These are phyloP conservation scores for Drosophila bifasciata DNA, from an alignment of 1,140 invertebrate species.

Conservation along the genomic window DNA sequence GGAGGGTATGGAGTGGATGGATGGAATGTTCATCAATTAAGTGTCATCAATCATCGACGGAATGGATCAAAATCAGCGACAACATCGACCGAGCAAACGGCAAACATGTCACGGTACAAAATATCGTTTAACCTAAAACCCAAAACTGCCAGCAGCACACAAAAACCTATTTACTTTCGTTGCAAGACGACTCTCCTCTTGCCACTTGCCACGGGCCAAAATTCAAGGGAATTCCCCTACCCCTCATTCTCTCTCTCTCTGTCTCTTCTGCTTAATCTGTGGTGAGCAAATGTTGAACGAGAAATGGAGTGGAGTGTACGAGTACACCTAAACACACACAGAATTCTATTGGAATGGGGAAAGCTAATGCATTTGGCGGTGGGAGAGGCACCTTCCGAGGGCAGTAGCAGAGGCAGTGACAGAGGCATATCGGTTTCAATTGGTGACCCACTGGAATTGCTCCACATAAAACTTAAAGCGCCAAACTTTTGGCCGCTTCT, in stretches of 20 bases:
- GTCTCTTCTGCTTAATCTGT: not conserved
- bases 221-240: slow-evolving; percentile 8
- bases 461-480: slow-evolving; percentile 64
- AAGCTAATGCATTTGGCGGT: slow-evolving; percentile 37
- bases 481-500: slow-evolving; percentile 29
- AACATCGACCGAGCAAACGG: slow-evolving; percentile 33
- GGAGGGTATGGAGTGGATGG: slow-evolving; percentile 8
- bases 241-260: not conserved
- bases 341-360: too few relatives aligned
- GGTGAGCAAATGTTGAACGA: too few relatives aligned
- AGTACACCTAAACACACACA: slow-evolving; percentile 63
- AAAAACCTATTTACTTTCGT: slow-evolving; percentile 57
- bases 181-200: not conserved
- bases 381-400: too few relatives aligned
- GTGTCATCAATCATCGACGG: slow-evolving; percentile 75
- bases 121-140: slow-evolving; percentile 76
- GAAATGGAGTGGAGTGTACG: not conserved
- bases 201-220: not conserved
- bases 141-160: slow-evolving; percentile 60
- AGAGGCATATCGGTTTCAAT: slow-evolving; percentile 59
- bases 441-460: slow-evolving; percentile 51
- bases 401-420: too few relatives aligned
- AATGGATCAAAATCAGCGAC: slow-evolving; percentile 65
- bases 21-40: slow-evolving; percentile 73
- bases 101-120: slow-evolving; percentile 81